Base-by-base conservation (phyloP, 2,113 vertebrate species). In the Sarotherodon lohbergeri region DNA sequence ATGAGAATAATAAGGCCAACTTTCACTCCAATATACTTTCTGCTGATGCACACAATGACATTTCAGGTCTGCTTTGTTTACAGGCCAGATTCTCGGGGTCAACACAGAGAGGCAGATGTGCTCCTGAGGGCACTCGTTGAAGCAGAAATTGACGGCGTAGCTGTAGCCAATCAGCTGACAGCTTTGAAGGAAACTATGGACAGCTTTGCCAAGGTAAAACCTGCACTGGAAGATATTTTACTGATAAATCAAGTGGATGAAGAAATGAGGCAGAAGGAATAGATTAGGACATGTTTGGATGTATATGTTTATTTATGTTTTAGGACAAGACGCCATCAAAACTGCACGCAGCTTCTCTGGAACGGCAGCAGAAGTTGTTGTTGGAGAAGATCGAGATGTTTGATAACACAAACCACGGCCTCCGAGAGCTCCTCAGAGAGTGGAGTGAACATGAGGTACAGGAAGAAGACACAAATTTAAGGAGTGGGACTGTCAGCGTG, bases 321-420 rank as follows among this genome's bases (percentile, higher is more conserved):
- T 66, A 99, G 98, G 98, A 98, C 73, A 98, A 97, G 63, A 95
- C 95, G 32, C 92, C 97, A 86, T 96, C 96, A 0, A 97, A 94
- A 87, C 89, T 95, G 7, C 97, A 98, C 12, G 85, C 97, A 22
- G 95, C 95, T 34, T 94, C 96, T 1, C 81, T 99, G 24, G 92
- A 93, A 4, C 95, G 97, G 43, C 98, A 99, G 81, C 98, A 98
- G 86, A 96, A 97, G 52, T 87, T 97, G 83, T 91, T 99, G 84
- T 84, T 98, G 2, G 97, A 99, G 94, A 99, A 98, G 87, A 85
- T 99, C 27, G 95, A 95, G 80, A 97, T 97, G 10, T 99, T 98
- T 55, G 97, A 98, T 87, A 95, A 95, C 90, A 98, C 98, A 8
- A 98, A 98, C 87, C 96, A 95, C 63, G 95, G 96, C 0, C 97